Percentiles rank a stretch among this genome's conserved stretches.
Conservation (phyloP, 2,888 invertebrate genomes). For the Plemyria rubiginata region DNA sequence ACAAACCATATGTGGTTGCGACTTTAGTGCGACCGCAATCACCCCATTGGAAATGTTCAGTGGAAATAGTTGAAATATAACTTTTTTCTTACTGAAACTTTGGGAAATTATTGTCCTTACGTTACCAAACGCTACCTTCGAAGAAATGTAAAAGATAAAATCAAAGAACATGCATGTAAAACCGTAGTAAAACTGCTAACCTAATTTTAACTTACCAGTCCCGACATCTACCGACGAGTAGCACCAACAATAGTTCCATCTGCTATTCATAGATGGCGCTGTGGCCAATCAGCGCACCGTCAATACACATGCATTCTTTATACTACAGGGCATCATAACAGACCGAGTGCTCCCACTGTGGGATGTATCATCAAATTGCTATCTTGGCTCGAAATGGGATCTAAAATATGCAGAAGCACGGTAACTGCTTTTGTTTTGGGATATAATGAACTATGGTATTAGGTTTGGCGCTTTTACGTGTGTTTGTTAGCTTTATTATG, state of each 20-base stretch:
- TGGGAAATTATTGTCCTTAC: no score
- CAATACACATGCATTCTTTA: slow-evolving; percentile 80
- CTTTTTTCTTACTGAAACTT: no score
- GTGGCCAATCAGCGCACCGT: slow-evolving; percentile 56
- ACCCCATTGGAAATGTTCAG: no score
- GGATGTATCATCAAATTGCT: slow-evolving; percentile 75
- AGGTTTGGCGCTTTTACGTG: slow-evolving; percentile 47
- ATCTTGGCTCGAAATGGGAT: slow-evolving; percentile 67
- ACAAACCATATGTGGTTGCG: no score
- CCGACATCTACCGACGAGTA: slow-evolving; percentile 54
- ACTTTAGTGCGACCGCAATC: no score
- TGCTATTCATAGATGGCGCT: slow-evolving; percentile 62
- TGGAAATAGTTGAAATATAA: no score
- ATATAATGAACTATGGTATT: slow-evolving; percentile 71
- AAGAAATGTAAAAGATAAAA: no score
- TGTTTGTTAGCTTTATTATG: slow-evolving; percentile 38
- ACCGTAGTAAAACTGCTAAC: not conserved
- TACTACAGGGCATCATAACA: slow-evolving; percentile 68
- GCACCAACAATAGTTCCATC: slow-evolving; percentile 39
- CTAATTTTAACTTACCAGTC: slow-evolving; percentile 18
- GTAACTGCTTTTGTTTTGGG: slow-evolving; percentile 77
- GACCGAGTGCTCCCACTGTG: slow-evolving; percentile 56
- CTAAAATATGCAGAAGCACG: slow-evolving; percentile 75
- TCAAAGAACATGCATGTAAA: no score
- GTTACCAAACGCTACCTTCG: no score